phyloP scores from a whole-genome alignment of 2,888 invertebrate species.

The Calliopum simillimum region DNA sequence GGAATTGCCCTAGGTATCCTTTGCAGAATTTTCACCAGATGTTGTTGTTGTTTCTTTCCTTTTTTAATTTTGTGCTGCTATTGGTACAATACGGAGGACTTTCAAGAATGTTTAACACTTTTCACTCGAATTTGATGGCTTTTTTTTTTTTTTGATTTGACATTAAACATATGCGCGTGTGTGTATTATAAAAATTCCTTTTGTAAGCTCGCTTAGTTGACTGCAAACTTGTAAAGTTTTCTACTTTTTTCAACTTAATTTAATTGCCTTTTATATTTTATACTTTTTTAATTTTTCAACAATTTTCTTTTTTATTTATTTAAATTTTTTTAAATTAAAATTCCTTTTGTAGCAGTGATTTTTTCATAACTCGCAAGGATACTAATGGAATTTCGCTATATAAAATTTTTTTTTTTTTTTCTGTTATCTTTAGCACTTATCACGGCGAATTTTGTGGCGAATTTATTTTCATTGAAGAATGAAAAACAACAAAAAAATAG shows the following conservation, averaged over 20 bases:
- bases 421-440: slow-evolving; percentile 1
- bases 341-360: slow-evolving; percentile 29
- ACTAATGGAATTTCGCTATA: slow-evolving; percentile 30
- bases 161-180: no score
- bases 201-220: no score
- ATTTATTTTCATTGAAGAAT: slow-evolving; percentile 27
- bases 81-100: neutral
- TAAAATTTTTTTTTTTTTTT: neutral
- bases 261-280: neutral
- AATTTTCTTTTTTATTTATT: slow-evolving; percentile 6
- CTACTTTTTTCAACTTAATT: neutral
- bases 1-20: slow-evolving; percentile 17
- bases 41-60: neutral
- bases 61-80: neutral
- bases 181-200: no score
- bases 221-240: neutral
- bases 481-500: neutral
- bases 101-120: no score
- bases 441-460: slow-evolving; percentile 27
- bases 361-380: slow-evolving; percentile 38
- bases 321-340: neutral
- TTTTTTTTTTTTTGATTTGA: no score
- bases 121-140: no score
- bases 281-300: slow-evolving; percentile 2
- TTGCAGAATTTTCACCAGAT: neutral